phyloP scores from a whole-genome alignment of 1,140 invertebrate genomes.

The Papilio glaucus region DNA sequence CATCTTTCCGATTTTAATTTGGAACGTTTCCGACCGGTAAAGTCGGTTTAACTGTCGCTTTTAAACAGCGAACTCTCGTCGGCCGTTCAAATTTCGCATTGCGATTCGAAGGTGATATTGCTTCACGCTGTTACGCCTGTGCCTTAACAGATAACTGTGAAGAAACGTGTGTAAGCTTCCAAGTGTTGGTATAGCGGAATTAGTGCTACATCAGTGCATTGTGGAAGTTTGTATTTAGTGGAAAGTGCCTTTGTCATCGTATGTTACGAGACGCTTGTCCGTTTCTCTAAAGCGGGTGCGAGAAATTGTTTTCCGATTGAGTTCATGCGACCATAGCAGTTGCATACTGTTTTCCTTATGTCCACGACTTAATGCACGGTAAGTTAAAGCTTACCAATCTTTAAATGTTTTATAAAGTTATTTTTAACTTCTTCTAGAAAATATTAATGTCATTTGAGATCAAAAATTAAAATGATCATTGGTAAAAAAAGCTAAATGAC shows the following conservation, averaged over 20 bases:
- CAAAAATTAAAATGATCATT: not conserved
- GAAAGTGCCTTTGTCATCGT: constrained; percentile 67
- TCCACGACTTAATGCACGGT: constrained; percentile 68
- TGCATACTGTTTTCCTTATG: constrained; percentile 56
- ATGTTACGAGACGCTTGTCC: constrained; percentile 57
- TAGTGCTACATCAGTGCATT: constrained; percentile 71
- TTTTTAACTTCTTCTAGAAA: not conserved
- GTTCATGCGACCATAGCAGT: constrained; percentile 62
- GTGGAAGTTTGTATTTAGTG: constrained; percentile 68
- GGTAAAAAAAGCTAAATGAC: not conserved
- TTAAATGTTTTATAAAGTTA: constrained; percentile 30
- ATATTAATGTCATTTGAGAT: not conserved
- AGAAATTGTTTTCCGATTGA: constrained; percentile 66
- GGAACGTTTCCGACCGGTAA: constrained; percentile 75
- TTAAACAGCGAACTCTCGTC: constrained; percentile 60
- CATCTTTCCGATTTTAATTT: constrained; percentile 71
- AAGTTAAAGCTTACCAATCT: constrained; percentile 48
- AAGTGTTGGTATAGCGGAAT: constrained; percentile 66
- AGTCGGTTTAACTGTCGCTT: constrained; percentile 75
- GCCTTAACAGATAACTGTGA: constrained; percentile 78
- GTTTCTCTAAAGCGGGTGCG: constrained; percentile 65
- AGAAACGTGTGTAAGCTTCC: constrained; percentile 75
- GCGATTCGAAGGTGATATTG: constrained; percentile 70
- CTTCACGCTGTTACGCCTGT: constrained; percentile 72
- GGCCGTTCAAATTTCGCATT: constrained; percentile 72